Evolutionary conservation across 2,888 invertebrate genomes (phyloP), one percentile per base, ranked within the genome.

Genomic region (Orthosia gracilis): DNA sequence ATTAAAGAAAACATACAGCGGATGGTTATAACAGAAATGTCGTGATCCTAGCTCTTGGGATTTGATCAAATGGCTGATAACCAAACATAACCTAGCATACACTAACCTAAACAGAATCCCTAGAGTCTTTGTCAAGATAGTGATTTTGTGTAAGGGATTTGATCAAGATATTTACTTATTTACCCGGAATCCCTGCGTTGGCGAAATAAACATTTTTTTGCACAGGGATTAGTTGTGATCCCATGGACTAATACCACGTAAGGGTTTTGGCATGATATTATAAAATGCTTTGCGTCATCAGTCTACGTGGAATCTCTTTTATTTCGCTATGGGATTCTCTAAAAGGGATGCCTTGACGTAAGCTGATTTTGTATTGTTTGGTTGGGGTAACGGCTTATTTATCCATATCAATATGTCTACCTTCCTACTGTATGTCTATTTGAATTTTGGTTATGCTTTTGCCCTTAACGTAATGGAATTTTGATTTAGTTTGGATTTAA

Each of bases 151-250:
- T 82, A 83, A 83, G 86, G 83, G 78, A 84, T 86, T 81, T 80
- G 74, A 83, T 84, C 83, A 80, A 78, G 77, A 80, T 85, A 78
- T 86, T 80, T 73, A 76, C 85, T 84, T 85, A 78, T 85, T 81
- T 83, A 66, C 40, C 63, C 47, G 74, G 73, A n/a, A 76, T 81
- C 84, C 77, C 78, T 83, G 69, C 59, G 79, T 79, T 73, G 54
- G 61, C 80, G 62, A 77, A 79, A 85, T 82, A 82, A 75, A 69
- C 64, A 73, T 73, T 83, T 85, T 85, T 83, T 74, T 81, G 76
- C 54, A 61, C 61, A 80, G 47, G 67, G 81, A 83, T 83, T 81
- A 85, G 78, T 78, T 79, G 69, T 79, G 73, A 77, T 79, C 76
- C 81, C 78, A 73, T 85, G 58, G 77, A 81, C 76, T 78, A 84